Base-by-base conservation (phyloP, 64 coral and sea anemone genomes). In the Montipora cactus region DNA sequence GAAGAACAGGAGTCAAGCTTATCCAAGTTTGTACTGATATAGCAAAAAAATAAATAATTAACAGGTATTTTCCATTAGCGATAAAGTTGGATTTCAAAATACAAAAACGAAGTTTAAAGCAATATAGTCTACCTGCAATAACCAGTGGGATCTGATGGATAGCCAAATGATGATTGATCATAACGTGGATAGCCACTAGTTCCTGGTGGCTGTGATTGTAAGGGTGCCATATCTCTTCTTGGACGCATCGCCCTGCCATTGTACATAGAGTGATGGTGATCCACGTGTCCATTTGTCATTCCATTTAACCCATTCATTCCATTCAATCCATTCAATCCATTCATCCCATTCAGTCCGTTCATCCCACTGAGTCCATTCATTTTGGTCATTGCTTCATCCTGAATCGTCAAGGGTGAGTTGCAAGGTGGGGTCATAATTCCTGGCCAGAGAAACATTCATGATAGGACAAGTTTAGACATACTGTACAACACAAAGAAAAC, bases 401-500 rank as follows among this genome's bases (percentile, higher is more conserved):
- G 92, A 57, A 93, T 68, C 49, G 92, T 93, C 62, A 93, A 59
- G 18, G 92, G 92, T 1, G 92, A 93, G 49, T 51, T 93, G 11
- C 92, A 72, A 20, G 90, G 92, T 88, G 92, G 59, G 2, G 92
- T 88, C 48, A 93, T 77, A 28, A 93, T 47, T 13, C 92, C 84
- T 93, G 21, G 9, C 3, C 4, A 66, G 61, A 49, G 12, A 49
- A 78, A 51, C 20, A 21, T 6, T 37, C 37, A 21, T 1, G 19
- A 21, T 23, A 71, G 4, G 8, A 5, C 53, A 57, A 8, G 53
- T 11, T 11, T 57, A 59, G 7, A 13, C 13, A 59, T 13, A 59
- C 57, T 59, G 13, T 59, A 7, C 57, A 7, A 59, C 57, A 7
- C 57, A 59, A 59, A 59, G 7, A 59, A 37, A 37, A 37, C 37